Evolutionary conservation across 1,140 invertebrate genomes (phyloP), one percentile per base, ranked within the genome.

Genomic region (Phthorimaea operculella): DNA sequence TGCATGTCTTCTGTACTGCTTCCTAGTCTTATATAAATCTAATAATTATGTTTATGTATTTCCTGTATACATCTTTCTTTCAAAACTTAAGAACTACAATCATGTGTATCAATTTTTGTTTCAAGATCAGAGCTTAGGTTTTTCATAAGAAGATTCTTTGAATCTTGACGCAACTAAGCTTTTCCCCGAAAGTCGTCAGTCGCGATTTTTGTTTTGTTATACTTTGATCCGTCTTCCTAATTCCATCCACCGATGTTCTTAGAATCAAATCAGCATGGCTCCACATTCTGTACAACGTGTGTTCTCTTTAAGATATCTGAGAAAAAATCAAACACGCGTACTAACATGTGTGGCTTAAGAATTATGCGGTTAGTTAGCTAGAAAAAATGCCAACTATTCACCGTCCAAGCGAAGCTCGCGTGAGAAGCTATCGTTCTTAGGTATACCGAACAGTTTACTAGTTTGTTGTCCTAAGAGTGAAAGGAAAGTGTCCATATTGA

Each of bases 311-410:
- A 39, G 51, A 57, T 61, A 51, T 58, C 55, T 60, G 39, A 33
- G 57, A 67, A 56, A 50, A 67, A 60, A 62, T 63, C 58, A 64
- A 52, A 64, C 57, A 51, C 57, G 39, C 15, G 50, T 45, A 55
- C 45, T 51, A 52, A 55, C 63, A 65, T 70, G 57, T 66, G 58
- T 63, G 53, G 65, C 60, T 66, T 52, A 28, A 44, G 55, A 63
- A 63, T 68, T 68, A 69, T 66, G 66, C 64, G 68, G 66, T 62
- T 72, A 64, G 65, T 68, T 68, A 58, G 57, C 52, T 56, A 63
- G 55, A 64, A 71, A 74, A 74, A 72, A 71, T 68, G 55, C 51
- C 45, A 62, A 58, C 39, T 63, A 64, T 68, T 63, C 51, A 42
- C 53, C 48, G 34, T 56, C 42, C 44, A 11, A 47, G 18, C 10